Base-by-base conservation (phyloP, 2,797 vertebrate genomes). In the Tiaroga cobitis region DNA sequence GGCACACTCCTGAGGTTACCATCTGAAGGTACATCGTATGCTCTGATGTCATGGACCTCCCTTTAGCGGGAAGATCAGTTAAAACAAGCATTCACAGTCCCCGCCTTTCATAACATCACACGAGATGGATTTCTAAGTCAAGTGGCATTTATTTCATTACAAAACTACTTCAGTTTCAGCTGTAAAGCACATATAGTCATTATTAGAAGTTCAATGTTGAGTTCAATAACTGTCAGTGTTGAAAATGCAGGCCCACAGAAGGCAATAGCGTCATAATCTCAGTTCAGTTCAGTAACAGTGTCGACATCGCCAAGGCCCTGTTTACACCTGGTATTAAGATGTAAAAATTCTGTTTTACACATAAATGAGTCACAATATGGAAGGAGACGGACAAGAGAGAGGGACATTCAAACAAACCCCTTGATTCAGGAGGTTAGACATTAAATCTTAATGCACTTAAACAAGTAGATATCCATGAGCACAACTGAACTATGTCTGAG, bases 1-100 rank as follows among this genome's bases (percentile, higher is more conserved):
- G 90, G 85, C 85, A 51, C 83, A 59, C 79, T 88, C 74, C 54
- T 86, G 81, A 59, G 83, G 83, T 80, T 88, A 69, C 63, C 81
- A 76, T 86, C 73, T 70, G 65, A 77, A 76, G 84, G 83, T 76
- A 67, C 59, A 80, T 29, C 15, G 1, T 21, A 73, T 5, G 19
- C 41, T 26, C 15, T 67, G 78, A 82, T 51, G 24, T 88, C 68
- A 83, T 18, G 37, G 67, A 18, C 11, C 32, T 59, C 24, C 21
- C 24, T n/a, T 59, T 11, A 32, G 29, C 29, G 29, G 16, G 3
- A 67, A 67, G 61, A 68, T 85, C 80, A 72, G 32, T 24, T 39
- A 34, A 61, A 81, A 80, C 43, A 51, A 75, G 76, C 43, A 78
- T 74, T 68, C 29, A n/a, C 4, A 15, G 43, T 46, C 43, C 43